Conservation (phyloP, 2,113 vertebrate genomes). For the human region GRCh38 chr4:60962501-60963000, state of each 20-base stretch:
- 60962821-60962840: background rate
- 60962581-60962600: background rate
- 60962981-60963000: background rate
- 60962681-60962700: background rate
- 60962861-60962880: background rate
- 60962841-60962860: background rate
- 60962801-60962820: background rate
- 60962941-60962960: background rate
- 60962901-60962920: background rate
- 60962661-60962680: fast-evolving
- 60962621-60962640: background rate
- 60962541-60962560: background rate
- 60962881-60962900: background rate
- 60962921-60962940: background rate
- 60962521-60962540: background rate
- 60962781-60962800: background rate
- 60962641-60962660: background rate
- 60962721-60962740: background rate
- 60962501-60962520: background rate
- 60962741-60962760: background rate
- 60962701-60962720: fast-evolving
- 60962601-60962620: background rate
- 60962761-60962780: background rate
- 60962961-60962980: background rate
- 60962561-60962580: background rate